Evolutionary conservation across 2,888 invertebrate genomes (phyloP).

Genomic region (Lasioglossum malachurum): DNA sequence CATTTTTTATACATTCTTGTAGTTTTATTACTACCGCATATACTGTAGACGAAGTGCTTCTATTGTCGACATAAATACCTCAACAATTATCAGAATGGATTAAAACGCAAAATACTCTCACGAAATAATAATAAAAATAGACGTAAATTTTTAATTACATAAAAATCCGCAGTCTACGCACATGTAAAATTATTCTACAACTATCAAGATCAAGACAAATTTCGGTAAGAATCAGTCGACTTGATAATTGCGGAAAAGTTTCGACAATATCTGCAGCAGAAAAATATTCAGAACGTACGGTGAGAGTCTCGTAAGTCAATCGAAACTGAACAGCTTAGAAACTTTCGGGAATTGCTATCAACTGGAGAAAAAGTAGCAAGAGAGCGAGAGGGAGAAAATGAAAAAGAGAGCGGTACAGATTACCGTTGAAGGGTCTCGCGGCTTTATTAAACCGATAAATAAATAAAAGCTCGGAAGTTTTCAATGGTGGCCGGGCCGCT

Average conservation of each 20-base stretch:
- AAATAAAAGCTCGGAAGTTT: constrained; percentile 58
- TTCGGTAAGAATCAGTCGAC: not conserved
- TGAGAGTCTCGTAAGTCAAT: constrained; percentile 18
- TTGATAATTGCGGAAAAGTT: not conserved
- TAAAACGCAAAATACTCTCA: not conserved
- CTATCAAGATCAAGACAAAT: not conserved
- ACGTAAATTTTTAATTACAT: no score
- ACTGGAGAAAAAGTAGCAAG: not conserved
- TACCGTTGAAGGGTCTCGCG: not conserved
- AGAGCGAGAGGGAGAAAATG: constrained; percentile 8
- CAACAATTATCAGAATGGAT: not conserved
- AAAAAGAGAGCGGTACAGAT: not conserved
- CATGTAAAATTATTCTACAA: not conserved
- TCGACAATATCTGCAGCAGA: not conserved
- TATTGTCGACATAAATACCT: not conserved
- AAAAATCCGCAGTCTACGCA: no score
- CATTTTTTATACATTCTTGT: constrained; percentile 29
- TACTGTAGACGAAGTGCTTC: not conserved
- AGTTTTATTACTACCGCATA: constrained; percentile 25
- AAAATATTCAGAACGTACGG: not conserved
- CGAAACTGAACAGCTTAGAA: constrained; percentile 34
- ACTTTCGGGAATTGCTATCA: constrained; percentile 14
- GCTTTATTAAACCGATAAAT: constrained; percentile 73
- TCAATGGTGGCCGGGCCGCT: not conserved
- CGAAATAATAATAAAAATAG: no score